Evolutionary conservation across 2,113 vertebrate genomes (phyloP), one percentile per base, ranked within the genome.

Genomic region (Dicerorhinus sumatrensis): DNA sequence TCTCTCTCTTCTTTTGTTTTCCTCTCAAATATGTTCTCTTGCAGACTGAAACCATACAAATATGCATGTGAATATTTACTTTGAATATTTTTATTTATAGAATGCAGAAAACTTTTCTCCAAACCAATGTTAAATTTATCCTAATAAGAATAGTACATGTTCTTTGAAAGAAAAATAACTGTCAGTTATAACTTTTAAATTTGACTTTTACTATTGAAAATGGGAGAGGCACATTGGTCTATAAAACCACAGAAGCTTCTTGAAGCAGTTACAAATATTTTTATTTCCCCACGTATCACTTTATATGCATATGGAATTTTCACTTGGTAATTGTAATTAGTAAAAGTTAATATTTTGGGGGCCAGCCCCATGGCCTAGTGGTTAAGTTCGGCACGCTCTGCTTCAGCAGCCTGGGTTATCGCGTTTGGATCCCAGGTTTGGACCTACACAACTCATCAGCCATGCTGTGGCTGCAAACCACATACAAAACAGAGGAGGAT

Each of bases 161-260:
- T 92, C 25, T 76, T 67, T 77, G 76, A 89, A 92, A 88, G 58
- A 75, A 51, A 86, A 75, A 54, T 63, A 63, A 87, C 70, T 80
- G 36, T 39, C 12, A 62, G 20, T 5, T 63, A 46, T 17, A 69
- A 62, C 54, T 25, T 87, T 76, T 42, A 54, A 90, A 89, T 89
- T 13, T 89, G 62, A 63, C 20, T 0, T 6, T 84, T 77, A 31
- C 60, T n/a, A n/a, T 46, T 63, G 72, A 63, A 72, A 84, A 79
- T 85, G 12, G 90, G 29, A 90, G 4, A 25, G 31, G 31, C 1
- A 63, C 4, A 56, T 77, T 56, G 17, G 5, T 23, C 3, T 23
- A 31, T 33, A 36, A 51, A 93, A 83, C 8, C 6, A n/a, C 51
- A 36, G 27, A 89, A 79, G 42, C 77, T 36, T 83, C 25, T 69